These are phyloP conservation scores for Linnaemya tessellans DNA, from an alignment of 2,888 invertebrate species.

Conservation along the genomic window DNA sequence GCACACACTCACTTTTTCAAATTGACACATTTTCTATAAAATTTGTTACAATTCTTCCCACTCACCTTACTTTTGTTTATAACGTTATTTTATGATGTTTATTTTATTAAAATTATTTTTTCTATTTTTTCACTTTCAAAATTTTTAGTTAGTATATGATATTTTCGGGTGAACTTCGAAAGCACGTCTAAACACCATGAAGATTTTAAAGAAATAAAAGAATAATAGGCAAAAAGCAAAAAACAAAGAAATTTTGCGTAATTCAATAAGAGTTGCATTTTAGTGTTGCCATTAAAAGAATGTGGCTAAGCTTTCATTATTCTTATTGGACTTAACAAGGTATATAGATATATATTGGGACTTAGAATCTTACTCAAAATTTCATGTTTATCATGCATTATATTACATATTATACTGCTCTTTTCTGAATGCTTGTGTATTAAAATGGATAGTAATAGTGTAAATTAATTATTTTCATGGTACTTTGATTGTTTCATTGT, in stretches of 20 bases:
- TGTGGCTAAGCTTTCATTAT: not conserved
- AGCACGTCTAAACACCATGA: slow-evolving; percentile 44
- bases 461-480: too few species aligned
- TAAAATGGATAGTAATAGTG: too few species aligned
- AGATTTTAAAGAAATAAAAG: slow-evolving; percentile 65
- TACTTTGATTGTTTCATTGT: too few species aligned
- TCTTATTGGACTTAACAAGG: not conserved
- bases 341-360: too few species aligned
- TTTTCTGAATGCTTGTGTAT: too few species aligned
- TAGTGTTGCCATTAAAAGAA: not conserved
- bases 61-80: slow-evolving; percentile 70
- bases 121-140: slow-evolving; percentile 35
- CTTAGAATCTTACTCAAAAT: too few species aligned
- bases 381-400: too few species aligned
- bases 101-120: not conserved
- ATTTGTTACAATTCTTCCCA: slow-evolving; percentile 40
- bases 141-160: slow-evolving; percentile 51
- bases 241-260: slow-evolving; percentile 60
- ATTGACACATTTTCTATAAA: slow-evolving; percentile 62
- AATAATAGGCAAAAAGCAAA: slow-evolving; percentile 39
- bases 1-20: slow-evolving; percentile 43
- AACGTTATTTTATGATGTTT: slow-evolving; percentile 51
- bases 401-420: too few species aligned
- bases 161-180: slow-evolving; percentile 40
- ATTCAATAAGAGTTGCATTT: slow-evolving; percentile 46